Conservation (phyloP, 2,113 vertebrate genomes). For the Merops nubicus region DNA sequence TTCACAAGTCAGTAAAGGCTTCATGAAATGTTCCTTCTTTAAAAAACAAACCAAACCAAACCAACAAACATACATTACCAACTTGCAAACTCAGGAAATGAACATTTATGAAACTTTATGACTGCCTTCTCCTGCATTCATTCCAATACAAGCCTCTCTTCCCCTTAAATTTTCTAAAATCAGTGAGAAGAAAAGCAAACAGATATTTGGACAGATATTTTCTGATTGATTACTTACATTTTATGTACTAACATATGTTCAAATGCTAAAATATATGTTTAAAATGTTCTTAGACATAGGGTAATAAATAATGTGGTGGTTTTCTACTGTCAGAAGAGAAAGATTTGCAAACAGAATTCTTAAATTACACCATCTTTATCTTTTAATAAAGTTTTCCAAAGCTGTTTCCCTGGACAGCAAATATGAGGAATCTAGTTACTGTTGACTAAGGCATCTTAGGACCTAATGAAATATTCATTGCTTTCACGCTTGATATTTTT, state of each 20-base stretch:
- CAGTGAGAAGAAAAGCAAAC: not conserved
- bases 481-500: constrained; percentile 34
- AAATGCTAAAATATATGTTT: too few species aligned
- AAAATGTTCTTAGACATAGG: not conserved
- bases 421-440: not conserved
- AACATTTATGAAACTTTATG: not conserved
- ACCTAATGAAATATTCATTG: constrained; percentile 49
- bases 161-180: not conserved
- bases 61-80: not conserved
- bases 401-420: constrained; percentile 2
- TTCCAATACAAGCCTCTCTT: not conserved
- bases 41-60: not conserved
- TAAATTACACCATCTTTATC: not conserved
- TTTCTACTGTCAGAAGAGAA: not conserved
- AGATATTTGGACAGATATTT: not conserved
- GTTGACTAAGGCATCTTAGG: constrained; percentile 9
- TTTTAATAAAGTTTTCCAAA: not conserved
- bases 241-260: not conserved
- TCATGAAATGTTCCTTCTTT: not conserved
- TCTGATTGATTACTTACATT: not conserved
- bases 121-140: not conserved
- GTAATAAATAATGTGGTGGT: not conserved
- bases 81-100: not conserved
- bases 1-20: not conserved
- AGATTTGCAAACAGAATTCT: constrained; percentile 4